phyloP scores from a whole-genome alignment of 2,888 invertebrate species.

The Drosophila cognata region DNA sequence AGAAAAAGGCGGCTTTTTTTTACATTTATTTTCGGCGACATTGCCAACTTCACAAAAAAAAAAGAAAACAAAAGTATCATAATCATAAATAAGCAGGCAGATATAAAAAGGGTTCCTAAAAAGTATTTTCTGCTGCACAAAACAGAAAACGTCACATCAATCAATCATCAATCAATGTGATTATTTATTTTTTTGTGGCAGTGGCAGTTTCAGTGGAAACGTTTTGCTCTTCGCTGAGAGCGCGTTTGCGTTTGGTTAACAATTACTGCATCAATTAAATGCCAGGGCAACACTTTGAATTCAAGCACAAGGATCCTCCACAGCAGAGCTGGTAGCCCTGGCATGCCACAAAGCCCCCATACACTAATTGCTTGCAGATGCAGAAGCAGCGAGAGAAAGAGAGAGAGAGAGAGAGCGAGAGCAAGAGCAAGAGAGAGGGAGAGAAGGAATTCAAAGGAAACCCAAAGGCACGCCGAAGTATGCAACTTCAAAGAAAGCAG shows the following conservation, averaged over 20 bases:
- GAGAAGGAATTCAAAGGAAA: constrained; percentile 69
- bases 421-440: constrained; percentile 1
- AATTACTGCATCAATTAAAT: constrained; percentile 77
- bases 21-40: not conserved
- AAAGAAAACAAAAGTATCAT: constrained; percentile 16
- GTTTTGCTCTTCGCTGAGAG: constrained; percentile 35
- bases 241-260: constrained; percentile 21
- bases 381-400: constrained; percentile 31
- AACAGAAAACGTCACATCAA: constrained; percentile 61
- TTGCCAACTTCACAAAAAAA: constrained; percentile 10
- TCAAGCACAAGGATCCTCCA: constrained; percentile 42
- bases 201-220: constrained; percentile 67
- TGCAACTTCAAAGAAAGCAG: constrained; percentile 77
- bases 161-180: constrained; percentile 77
- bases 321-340: constrained; percentile 40
- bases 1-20: constrained; percentile 11
- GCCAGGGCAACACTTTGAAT: constrained; percentile 75
- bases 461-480: constrained; percentile 73
- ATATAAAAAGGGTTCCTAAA: constrained; percentile 32
- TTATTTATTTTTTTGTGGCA: constrained; percentile 31
- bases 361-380: constrained; percentile 82
- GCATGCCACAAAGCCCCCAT: constrained; percentile 61
- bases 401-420: constrained; percentile 4
- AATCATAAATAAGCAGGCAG: constrained; percentile 22
- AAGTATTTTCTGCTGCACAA: constrained; percentile 54